A percentile compares a stretch with the other conserved stretches of the same genome.
phyloP scores from a whole-genome alignment of 2,113 vertebrate species.

The Polyodon spathula region DNA sequence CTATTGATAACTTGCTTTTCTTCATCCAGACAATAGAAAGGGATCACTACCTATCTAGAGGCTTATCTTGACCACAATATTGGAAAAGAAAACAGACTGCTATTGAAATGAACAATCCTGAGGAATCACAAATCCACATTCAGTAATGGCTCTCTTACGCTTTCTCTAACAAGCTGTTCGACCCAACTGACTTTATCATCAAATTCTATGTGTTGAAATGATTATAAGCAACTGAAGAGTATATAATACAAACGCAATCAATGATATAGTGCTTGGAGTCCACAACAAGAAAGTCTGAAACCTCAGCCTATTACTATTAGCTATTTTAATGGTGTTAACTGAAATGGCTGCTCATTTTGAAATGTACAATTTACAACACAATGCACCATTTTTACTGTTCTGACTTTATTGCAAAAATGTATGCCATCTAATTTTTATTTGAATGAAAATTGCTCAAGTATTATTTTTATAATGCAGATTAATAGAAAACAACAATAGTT shows the following conservation, averaged over 20 bases:
- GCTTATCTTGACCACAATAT: not conserved
- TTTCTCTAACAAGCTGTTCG: not conserved
- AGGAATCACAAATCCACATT: not conserved
- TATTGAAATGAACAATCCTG: not conserved
- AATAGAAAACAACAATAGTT: too few relatives aligned
- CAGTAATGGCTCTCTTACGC: not conserved
- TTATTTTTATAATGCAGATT: too few relatives aligned
- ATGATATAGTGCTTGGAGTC: not conserved
- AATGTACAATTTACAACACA: too few relatives aligned
- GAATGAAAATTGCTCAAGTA: too few relatives aligned
- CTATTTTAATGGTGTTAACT: too few relatives aligned
- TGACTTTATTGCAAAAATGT: slow-evolving; percentile 16
- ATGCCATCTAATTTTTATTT: too few relatives aligned
- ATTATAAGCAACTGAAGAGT: too few relatives aligned
- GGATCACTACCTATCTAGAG: too few relatives aligned
- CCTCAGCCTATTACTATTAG: too few relatives aligned
- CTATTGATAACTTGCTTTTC: too few relatives aligned
- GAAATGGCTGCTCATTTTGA: too few relatives aligned
- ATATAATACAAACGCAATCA: not conserved
- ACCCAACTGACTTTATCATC: not conserved
- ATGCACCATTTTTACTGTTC: not conserved
- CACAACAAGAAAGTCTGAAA: not conserved
- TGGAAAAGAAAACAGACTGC: not conserved
- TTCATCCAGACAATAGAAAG: too few relatives aligned
- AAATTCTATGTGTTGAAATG: not conserved